phyloP scores from a whole-genome alignment of 2,888 invertebrate species.

The Sipha maydis region DNA sequence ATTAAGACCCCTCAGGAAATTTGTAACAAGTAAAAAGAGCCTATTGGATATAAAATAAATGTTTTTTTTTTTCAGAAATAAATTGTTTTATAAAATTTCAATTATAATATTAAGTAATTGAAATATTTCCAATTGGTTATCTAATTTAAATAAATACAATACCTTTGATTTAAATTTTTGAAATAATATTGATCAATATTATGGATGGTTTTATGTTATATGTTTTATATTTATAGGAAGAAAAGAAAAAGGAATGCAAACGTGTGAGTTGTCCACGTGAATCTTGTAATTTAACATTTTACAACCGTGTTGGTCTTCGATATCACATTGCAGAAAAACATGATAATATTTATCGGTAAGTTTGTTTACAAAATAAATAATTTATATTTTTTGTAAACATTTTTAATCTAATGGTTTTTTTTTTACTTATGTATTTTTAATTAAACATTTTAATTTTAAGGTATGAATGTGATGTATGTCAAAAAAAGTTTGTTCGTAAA shows the following conservation, averaged over 20 bases:
- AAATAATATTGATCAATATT: not conserved
- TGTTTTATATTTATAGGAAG: not conserved
- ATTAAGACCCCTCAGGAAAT: too few relatives aligned
- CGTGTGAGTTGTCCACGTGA: constrained; percentile 53
- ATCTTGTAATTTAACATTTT: constrained; percentile 50
- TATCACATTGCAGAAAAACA: constrained; percentile 60
- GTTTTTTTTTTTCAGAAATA: too few relatives aligned
- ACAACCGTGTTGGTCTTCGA: constrained; percentile 49
- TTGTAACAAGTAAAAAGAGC: too few relatives aligned
- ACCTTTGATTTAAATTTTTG: not conserved
- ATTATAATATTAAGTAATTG: too few relatives aligned
- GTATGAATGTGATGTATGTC: constrained; percentile 68
- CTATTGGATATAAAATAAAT: too few relatives aligned
- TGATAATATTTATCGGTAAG: constrained; percentile 55
- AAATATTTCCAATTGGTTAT: too few relatives aligned
- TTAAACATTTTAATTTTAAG: constrained; percentile 57
- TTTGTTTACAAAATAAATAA: constrained; percentile 1
- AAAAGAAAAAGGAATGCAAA: constrained; percentile 40
- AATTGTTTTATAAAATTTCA: too few relatives aligned
- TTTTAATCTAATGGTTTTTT: not conserved
- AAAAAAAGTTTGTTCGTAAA: constrained; percentile 68
- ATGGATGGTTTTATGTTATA: not conserved
- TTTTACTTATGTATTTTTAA: too few relatives aligned
- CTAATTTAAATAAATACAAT: too few relatives aligned
- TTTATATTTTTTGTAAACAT: not conserved